Percentiles rank a stretch among this genome's conserved stretches.
phyloP scores from a whole-genome alignment of 2,888 invertebrate species.

The Cyaniris semiargus region DNA sequence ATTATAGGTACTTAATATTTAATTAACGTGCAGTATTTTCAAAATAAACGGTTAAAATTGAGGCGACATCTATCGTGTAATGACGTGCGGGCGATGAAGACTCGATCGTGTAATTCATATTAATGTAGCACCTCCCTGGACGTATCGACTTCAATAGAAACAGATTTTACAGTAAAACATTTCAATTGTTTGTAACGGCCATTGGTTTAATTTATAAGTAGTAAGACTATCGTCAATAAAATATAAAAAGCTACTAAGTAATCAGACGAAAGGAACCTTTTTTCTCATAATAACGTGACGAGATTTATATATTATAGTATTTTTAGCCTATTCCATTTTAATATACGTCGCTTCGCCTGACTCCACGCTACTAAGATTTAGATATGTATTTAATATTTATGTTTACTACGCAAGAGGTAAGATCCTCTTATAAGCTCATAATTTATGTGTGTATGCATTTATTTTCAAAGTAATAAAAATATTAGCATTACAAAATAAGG shows the following conservation, averaged over 20 bases:
- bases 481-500: conserved; percentile 1
- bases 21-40: conserved; percentile 4
- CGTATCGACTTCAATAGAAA: conserved; percentile 34
- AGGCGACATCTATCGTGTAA: background rate
- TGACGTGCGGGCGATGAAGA: conserved; percentile 14
- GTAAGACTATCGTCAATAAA: background rate
- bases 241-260: background rate
- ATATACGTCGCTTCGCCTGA: background rate
- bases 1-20: background rate
- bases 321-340: background rate
- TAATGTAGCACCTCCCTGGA: conserved; percentile 44
- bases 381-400: conserved; percentile 14
- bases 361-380: conserved; percentile 4
- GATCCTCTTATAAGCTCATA: conserved; percentile 7
- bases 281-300: background rate
- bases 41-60: conserved; percentile 14
- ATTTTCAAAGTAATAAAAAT: background rate
- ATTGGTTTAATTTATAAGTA: conserved; percentile 15
- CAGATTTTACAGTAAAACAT: conserved; percentile 18
- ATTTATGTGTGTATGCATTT: background rate
- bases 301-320: background rate
- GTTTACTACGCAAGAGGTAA: conserved; percentile 1
- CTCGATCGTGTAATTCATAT: conserved; percentile 36
- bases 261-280: conserved; percentile 1
- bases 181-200: background rate